Evolutionary conservation across 2,797 vertebrate genomes (phyloP), one percentile per base, ranked within the genome.

Genomic region (Sandelia bainsii): DNA sequence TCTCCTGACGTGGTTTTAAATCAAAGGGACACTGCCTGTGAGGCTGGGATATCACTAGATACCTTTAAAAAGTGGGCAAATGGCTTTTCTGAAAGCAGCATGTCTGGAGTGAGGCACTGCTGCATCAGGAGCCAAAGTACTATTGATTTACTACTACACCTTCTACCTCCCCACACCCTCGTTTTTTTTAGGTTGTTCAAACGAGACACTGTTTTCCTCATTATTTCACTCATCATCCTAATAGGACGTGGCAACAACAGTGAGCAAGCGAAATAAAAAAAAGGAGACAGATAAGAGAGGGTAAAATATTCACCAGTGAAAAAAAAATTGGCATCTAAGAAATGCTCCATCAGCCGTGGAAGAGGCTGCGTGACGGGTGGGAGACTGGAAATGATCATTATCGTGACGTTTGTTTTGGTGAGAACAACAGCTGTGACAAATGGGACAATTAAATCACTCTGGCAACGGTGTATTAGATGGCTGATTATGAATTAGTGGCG

Each of bases 401-500:
- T 91, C 85, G 52, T 82, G 90, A 87, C 88, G 85, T 92, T 93
- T 93, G 89, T 93, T 92, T 92, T 90, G 85, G 86, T 72, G 83
- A 67, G 88, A 90, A 93, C 90, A 90, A 90, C 92, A 89, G 89
- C 86, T 81, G 72, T 93, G 93, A 94, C 91, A 92, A 94, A 94
- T 93, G 88, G 87, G 85, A 91, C 91, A 93, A 94, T 94, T 93
- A 94, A 94, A 93, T 94, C 90, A 90, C 89, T 72, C 87, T 84
- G 85, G 92, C 91, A 89, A 92, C 71, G 82, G 85, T 79, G 85
- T 88, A 92, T 93, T 90, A 93, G 89, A 92, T 77, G 91, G 88
- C 91, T 92, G 91, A 93, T 95, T 94, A 93, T 93, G 86, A 94
- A 93, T 94, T 93, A 94, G 91, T 80, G 82, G 91, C 79, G 81